phyloP scores from a whole-genome alignment of 2,113 vertebrate species.

The Narcine bancroftii region DNA sequence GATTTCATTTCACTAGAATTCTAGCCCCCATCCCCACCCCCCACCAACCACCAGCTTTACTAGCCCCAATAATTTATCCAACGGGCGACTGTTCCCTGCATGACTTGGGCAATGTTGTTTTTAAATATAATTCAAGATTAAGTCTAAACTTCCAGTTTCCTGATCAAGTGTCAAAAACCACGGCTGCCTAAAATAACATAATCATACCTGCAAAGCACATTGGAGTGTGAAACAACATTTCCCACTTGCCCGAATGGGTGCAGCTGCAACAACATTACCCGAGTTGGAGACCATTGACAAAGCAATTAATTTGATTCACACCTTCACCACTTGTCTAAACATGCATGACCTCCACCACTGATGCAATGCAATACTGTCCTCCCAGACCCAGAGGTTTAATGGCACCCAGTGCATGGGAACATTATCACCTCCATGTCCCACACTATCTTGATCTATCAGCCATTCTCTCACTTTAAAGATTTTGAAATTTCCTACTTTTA shows the following conservation, averaged over 20 bases:
- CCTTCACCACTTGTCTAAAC: constrained; percentile 13
- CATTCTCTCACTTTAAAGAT: neutral
- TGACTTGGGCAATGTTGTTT: no score
- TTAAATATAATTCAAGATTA: neutral
- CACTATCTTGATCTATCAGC: neutral
- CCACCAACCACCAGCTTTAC: no score
- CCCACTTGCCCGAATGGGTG: neutral
- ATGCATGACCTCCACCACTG: neutral
- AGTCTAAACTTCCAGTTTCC: neutral
- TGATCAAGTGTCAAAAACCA: neutral
- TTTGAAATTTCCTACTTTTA: neutral
- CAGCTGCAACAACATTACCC: constrained; percentile 5
- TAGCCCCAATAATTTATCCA: no score
- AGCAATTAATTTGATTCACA: constrained; percentile 12
- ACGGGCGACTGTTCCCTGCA: no score
- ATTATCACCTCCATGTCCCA: neutral
- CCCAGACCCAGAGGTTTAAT: neutral
- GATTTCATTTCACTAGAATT: no score
- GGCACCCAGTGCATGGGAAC: neutral
- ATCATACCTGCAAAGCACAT: neutral
- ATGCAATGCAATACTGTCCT: neutral
- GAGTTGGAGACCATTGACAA: neutral
- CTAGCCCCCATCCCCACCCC: no score
- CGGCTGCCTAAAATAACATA: neutral
- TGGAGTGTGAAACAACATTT: neutral